Evolutionary conservation across 2,888 invertebrate species (phyloP), one percentile per base, ranked within the genome.

Genomic region (Morinoia aosen): DNA sequence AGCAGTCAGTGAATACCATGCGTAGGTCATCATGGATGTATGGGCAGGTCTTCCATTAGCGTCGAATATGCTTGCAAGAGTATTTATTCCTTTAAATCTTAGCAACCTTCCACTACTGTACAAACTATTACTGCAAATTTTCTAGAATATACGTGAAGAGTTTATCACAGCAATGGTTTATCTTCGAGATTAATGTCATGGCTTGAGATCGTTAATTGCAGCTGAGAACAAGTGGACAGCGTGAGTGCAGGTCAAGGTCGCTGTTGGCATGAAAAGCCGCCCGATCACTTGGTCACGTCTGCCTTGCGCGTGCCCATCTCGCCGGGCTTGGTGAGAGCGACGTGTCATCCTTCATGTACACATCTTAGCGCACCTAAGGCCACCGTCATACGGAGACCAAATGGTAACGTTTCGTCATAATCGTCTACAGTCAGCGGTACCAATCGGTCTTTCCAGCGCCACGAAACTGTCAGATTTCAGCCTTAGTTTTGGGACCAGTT

Each of bases 211-310:
- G 25, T 76, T 76, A 76, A 76, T 76, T 61, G 19, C 14, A 61
- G 19, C 61, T 14, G 25, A 33, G 25, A 33, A 25, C 76, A 16
- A 76, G 76, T 76, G 76, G 76, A 76, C 25, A 25, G 25, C 76
- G 76, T 76, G 76, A 76, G 76, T 76, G 76, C 76, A 76, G 76
- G 76, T 76, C 76, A 76, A 76, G 76, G 76, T 76, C 19, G 61
- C 61, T 16, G 14, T 61, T 33, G 76, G 33, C 25, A 25, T 76
- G 19, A 33, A n/a, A 33, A 10, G 16, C 76, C 25, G 10, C 76
- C 25, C 25, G 76, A 76, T 76, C 25, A 25, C 25, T 76, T 76
- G 76, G 76, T 76, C 76, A 76, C 76, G 76, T 76, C 76, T 16
- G 12, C 19, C 61, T 61, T 12, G 61, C 61, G 19, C 61, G 61